phyloP scores from a whole-genome alignment of 2,113 vertebrate species.

The Lepisosteus oculatus region DNA sequence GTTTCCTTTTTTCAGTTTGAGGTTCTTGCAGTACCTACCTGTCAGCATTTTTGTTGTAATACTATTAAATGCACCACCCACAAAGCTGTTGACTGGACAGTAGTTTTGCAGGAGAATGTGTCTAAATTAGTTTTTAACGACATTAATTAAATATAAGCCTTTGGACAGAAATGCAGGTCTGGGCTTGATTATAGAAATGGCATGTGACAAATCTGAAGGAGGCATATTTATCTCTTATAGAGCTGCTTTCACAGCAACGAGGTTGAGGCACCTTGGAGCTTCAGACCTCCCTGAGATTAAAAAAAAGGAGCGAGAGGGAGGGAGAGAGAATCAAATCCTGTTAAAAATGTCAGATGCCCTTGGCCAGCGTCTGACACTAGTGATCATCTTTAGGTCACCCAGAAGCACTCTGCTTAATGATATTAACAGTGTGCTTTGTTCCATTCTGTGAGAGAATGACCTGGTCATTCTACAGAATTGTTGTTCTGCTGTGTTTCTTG shows the following conservation, averaged over 20 bases:
- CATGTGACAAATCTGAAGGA: constrained; percentile 47
- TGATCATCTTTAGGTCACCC: constrained; percentile 59
- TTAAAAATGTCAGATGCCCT: constrained; percentile 71
- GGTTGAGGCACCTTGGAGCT: constrained; percentile 51
- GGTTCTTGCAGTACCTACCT: neutral
- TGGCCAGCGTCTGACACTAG: constrained; percentile 62
- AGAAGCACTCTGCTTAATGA: constrained; percentile 69
- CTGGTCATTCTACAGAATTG: neutral
- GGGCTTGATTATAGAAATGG: constrained; percentile 38
- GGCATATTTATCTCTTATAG: constrained; percentile 45
- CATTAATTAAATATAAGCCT: constrained; percentile 46
- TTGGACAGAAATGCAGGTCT: constrained; percentile 43
- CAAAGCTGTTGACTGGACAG: constrained; percentile 35
- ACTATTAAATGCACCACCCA: constrained; percentile 22
- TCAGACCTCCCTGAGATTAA: constrained; percentile 51
- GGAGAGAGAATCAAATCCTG: constrained; percentile 55
- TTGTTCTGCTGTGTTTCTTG: too few species aligned
- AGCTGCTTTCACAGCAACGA: constrained; percentile 36
- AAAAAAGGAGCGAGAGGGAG: constrained; percentile 20
- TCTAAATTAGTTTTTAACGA: constrained; percentile 59
- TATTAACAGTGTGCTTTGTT: constrained; percentile 52
- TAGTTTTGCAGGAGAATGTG: constrained; percentile 42
- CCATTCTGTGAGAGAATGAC: constrained; percentile 39
- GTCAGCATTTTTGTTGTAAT: neutral
- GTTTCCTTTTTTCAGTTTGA: neutral